Evolutionary conservation across 2,797 vertebrate genomes (phyloP).

Genomic region (Petrocephalus sullivani): DNA sequence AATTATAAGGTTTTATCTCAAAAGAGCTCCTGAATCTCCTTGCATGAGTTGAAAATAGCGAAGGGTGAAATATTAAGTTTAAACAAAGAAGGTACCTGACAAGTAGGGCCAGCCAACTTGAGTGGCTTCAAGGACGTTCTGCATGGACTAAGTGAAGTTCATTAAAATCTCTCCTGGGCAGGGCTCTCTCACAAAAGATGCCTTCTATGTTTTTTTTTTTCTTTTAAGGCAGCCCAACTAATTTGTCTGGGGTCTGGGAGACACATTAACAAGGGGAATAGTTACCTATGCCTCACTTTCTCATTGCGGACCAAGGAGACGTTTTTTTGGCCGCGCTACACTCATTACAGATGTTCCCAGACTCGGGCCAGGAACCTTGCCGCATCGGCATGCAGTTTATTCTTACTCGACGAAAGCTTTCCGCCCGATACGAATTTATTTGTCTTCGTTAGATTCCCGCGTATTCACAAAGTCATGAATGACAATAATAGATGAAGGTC

Average conservation of each 20-base stretch:
- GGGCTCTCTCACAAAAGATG: constrained; percentile 49
- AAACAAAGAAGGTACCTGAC: constrained; percentile 49
- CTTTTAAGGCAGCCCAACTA: constrained; percentile 49
- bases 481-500: background rate
- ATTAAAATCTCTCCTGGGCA: constrained; percentile 70
- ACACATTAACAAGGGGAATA: constrained; percentile 56
- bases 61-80: background rate
- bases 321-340: constrained; percentile 40
- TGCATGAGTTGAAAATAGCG: constrained; percentile 25
- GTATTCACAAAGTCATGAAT: background rate
- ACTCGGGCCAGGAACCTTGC: background rate
- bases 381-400: background rate
- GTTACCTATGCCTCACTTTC: constrained; percentile 54
- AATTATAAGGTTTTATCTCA: background rate
- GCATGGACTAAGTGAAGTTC: constrained; percentile 68
- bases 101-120: constrained; percentile 58
- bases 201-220: constrained; percentile 49
- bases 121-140: constrained; percentile 68
- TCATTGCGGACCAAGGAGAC: constrained; percentile 54
- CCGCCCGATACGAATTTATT: background rate
- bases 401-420: background rate
- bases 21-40: background rate
- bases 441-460: background rate
- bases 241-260: constrained; percentile 67
- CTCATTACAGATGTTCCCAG: constrained; percentile 9